Conservation (phyloP, 1,140 invertebrate genomes). For the Chrysomallon squamiferum region DNA sequence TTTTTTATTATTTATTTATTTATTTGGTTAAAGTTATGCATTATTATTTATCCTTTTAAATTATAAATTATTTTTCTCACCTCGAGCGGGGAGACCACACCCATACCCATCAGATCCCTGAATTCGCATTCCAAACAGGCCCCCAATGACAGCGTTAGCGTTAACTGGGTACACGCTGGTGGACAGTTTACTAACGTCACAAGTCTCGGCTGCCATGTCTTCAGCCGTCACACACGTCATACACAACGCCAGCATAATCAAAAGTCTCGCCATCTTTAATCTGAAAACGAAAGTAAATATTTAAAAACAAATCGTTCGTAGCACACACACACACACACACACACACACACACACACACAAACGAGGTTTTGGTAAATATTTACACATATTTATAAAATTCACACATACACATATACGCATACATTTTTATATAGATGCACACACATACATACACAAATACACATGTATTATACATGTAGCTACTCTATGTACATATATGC, state of each 20-base stretch:
- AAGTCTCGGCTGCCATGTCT: constrained; percentile 25
- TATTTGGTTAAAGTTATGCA: no score
- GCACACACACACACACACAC: constrained; percentile 3
- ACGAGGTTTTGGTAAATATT: no score
- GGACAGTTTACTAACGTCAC: constrained; percentile 12
- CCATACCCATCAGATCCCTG: constrained; percentile 18
- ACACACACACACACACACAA: constrained; percentile 4
- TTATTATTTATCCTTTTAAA: no score
- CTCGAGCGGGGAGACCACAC: constrained; percentile 32
- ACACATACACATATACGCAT: constrained; percentile 7
- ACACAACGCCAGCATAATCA: constrained; percentile 8
- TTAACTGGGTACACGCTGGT: constrained; percentile 11
- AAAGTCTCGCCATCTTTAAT: constrained; percentile 5
- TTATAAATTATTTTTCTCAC: no score
- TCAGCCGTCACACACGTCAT: constrained; percentile 2
- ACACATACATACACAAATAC: constrained; percentile 8
- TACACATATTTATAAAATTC: constrained; percentile 1
- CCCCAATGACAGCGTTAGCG: constrained; percentile 30
- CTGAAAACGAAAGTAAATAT: neutral
- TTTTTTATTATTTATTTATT: no score
- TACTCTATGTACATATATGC: constrained; percentile 24
- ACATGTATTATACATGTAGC: constrained; percentile 14
- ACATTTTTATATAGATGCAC: constrained; percentile 6
- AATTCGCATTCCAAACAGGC: constrained; percentile 21
- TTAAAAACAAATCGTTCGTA: neutral